Evolutionary conservation across 2,888 invertebrate genomes (phyloP), one percentile per base, ranked within the genome.

Genomic region (Dicyrtomina minuta): DNA sequence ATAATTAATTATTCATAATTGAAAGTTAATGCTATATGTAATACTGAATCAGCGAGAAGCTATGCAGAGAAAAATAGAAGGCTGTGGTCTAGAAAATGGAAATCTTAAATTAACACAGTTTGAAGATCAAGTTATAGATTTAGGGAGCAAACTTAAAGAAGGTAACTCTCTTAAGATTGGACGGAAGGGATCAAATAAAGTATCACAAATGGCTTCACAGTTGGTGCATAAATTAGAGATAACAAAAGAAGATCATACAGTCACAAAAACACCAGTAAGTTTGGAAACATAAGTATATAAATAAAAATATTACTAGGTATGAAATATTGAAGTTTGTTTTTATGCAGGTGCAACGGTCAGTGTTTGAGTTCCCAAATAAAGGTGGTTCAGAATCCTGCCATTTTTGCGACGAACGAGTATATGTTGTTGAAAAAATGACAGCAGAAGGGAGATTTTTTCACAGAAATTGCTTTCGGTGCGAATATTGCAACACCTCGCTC

Each of bases 391-490:
- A 91, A 81, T 86, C 86, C 79, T 93, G 89, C 84, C 93, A 89
- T 84, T 93, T 95, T 83, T 97, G 97, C 83, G 88, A 89, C 66
- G 90, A 91, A 82, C 87, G 92, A 55, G 96, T 97, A 66, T 97
- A 97, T 82, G 87, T 96, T 33, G 94, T 96, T 85, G 96, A 97
- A 82, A 87, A 92, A 74, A 87, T 95, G 74, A 90, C 88, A 56
- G 93, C 95, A 2, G 93, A 93, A 84, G 94, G 94, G 17, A 87
- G 92, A 79, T 92, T 92, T 80, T 88, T 96, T 81, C 96, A 97
- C 83, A 88, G 95, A 70, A 90, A 91, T 55, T 97, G 97, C 84
- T 92, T 97, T 84, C 89, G 92, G 73, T 97, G 97, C 83, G 91
- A 94, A 82, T 93, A 93, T 81, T 97, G 96, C 83, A 89, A 89